Conservation (phyloP, 2,888 invertebrate species). For the Tromatobia lineatoria region DNA sequence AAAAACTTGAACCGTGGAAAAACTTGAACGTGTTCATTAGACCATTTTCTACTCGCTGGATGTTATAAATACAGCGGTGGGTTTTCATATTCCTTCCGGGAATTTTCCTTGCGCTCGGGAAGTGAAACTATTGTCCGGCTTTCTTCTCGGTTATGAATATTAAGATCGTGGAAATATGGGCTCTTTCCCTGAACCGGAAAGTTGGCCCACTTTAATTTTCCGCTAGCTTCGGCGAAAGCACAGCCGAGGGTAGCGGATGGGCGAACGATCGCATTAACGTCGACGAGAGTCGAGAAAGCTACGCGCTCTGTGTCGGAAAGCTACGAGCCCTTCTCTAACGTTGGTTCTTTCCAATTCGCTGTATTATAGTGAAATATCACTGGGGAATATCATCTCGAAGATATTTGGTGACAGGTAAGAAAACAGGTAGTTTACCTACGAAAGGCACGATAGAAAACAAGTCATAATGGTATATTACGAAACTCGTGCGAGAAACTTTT, state of each 20-base stretch:
- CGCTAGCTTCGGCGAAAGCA: conserved; percentile 74
- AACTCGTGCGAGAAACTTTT: no score
- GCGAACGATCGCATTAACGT: conserved; percentile 72
- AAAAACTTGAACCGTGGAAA: conserved; percentile 46
- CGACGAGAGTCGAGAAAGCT: conserved; percentile 53
- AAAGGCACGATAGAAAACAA: not conserved
- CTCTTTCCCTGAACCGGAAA: conserved; percentile 74
- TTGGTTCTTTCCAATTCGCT: conserved; percentile 42
- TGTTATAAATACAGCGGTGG: conserved; percentile 24
- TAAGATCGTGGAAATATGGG: conserved; percentile 77
- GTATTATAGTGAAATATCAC: conserved; percentile 44
- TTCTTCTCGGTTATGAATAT: conserved; percentile 78
- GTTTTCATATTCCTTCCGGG: conserved; percentile 33
- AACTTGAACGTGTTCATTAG: conserved; percentile 29
- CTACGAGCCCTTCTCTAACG: conserved; percentile 23
- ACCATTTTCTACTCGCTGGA: conserved; percentile 56
- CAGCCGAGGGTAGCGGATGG: conserved; percentile 54
- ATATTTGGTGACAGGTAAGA: conserved; percentile 22
- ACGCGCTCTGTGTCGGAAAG: conserved; percentile 46
- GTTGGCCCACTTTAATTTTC: conserved; percentile 80
- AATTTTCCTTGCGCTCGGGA: conserved; percentile 51
- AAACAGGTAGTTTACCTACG: not conserved
- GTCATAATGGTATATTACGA: no score
- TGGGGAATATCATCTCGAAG: conserved; percentile 31
- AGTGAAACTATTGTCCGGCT: conserved; percentile 73